phyloP scores from a whole-genome alignment of 2,888 invertebrate species.

The Drosophila emarginata region DNA sequence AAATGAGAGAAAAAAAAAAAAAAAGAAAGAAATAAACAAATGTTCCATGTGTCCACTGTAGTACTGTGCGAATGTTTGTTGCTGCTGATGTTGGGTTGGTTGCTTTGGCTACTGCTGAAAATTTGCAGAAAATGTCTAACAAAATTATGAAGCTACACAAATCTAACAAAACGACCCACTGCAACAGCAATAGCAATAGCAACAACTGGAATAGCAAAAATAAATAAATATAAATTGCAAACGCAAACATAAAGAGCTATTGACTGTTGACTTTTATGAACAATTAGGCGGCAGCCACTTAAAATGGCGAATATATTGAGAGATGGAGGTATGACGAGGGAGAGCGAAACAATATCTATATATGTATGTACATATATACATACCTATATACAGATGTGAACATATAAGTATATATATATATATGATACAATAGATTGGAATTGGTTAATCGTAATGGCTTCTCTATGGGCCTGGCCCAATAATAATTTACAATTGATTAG shows the following conservation, averaged over 20 bases:
- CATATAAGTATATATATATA: slow-evolving; percentile 28
- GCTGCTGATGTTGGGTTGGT: slow-evolving; percentile 10
- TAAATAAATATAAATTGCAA: slow-evolving; percentile 76
- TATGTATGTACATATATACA: slow-evolving; percentile 13
- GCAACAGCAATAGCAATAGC: slow-evolving; percentile 2
- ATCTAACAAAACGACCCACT: slow-evolving; percentile 38
- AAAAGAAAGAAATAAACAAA: too few relatives aligned
- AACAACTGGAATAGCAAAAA: slow-evolving; percentile 37
- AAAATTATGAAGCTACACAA: slow-evolving; percentile 72
- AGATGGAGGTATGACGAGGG: slow-evolving; percentile 51
- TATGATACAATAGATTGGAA: slow-evolving; percentile 34
- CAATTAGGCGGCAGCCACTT: slow-evolving; percentile 75
- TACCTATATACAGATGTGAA: slow-evolving; percentile 38
- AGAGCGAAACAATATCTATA: slow-evolving; percentile 22
- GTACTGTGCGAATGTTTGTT: slow-evolving; percentile 9
- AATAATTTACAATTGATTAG: slow-evolving; percentile 76
- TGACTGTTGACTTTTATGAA: slow-evolving; percentile 75
- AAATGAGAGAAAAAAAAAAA: slow-evolving; percentile 1
- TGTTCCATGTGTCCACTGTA: slow-evolving; percentile 17
- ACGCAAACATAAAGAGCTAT: slow-evolving; percentile 76
- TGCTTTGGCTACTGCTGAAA: slow-evolving; percentile 15
- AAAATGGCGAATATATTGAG: slow-evolving; percentile 66
- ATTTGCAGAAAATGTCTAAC: slow-evolving; percentile 53
- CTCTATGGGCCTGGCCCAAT: slow-evolving; percentile 73
- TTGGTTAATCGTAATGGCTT: slow-evolving; percentile 61